Conservation (phyloP, 2,113 vertebrate genomes). For the Spea multiplicata region DNA sequence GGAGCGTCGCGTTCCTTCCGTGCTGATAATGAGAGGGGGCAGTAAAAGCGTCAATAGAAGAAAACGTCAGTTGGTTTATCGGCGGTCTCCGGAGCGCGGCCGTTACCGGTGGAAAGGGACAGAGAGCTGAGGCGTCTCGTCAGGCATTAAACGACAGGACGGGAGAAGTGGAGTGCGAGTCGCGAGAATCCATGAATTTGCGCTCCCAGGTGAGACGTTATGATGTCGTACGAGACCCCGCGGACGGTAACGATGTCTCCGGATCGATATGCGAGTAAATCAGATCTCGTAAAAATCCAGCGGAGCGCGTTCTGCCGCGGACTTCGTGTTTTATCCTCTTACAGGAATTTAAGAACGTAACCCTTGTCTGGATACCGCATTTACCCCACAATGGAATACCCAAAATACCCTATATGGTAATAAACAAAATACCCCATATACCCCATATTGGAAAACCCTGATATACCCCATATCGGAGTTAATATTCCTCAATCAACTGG, state of each 20-base stretch:
- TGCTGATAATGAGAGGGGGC: conserved; percentile 50
- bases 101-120: conserved; percentile 61
- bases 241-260: neutral
- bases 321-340: no score
- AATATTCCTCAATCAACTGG: no score
- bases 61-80: conserved; percentile 60
- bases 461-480: no score
- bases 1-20: conserved; percentile 38
- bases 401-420: no score
- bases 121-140: conserved; percentile 54
- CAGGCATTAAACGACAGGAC: conserved; percentile 57
- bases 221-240: conserved; percentile 19
- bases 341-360: no score
- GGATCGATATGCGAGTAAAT: conserved; percentile 13
- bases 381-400: no score
- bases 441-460: no score
- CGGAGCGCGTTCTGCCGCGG: neutral
- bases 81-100: conserved; percentile 59
- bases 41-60: conserved; percentile 53
- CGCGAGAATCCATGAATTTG: conserved; percentile 6
- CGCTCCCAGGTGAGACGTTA: conserved; percentile 3
- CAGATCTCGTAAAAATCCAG: conserved; percentile 22
- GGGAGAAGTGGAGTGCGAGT: neutral
- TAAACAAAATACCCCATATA: no score
- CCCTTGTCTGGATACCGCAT: no score